Evolutionary conservation across 2,888 invertebrate genomes (phyloP).

Genomic region (Desoria tigrina): DNA sequence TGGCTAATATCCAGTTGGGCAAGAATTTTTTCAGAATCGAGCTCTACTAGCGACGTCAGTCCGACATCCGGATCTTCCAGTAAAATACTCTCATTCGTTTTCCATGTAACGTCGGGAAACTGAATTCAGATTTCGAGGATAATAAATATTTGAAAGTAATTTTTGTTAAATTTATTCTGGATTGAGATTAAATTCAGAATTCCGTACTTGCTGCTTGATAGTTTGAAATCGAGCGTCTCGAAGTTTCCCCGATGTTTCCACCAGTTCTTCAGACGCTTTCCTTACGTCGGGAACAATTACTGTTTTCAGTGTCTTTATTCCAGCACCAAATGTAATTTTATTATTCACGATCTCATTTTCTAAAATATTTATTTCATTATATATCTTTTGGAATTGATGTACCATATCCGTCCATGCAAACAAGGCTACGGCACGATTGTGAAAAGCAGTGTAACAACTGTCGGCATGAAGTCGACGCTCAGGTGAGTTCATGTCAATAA

Average conservation of each 20-base stretch:
- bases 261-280: slow-evolving; percentile 37
- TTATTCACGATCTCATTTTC: not conserved
- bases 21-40: slow-evolving; percentile 38
- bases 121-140: slow-evolving; percentile 9
- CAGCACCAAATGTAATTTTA: slow-evolving; percentile 5
- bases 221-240: slow-evolving; percentile 40
- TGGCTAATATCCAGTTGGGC: slow-evolving; percentile 47
- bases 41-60: slow-evolving; percentile 25
- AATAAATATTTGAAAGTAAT: not conserved
- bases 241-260: slow-evolving; percentile 35
- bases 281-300: slow-evolving; percentile 45
- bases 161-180: not conserved
- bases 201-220: slow-evolving; percentile 42
- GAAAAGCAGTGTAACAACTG: slow-evolving; percentile 50
- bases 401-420: slow-evolving; percentile 52
- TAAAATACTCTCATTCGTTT: slow-evolving; percentile 5
- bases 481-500: slow-evolving; percentile 48
- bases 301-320: slow-evolving; percentile 26
- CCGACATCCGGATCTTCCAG: not conserved
- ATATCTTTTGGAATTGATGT: no score
- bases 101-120: slow-evolving; percentile 41
- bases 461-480: slow-evolving; percentile 50
- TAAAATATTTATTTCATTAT: no score
- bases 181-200: not conserved
- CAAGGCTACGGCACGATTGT: slow-evolving; percentile 50